These are phyloP conservation scores for Coelopa pilipes DNA, from an alignment of 2,888 invertebrate genomes.

Conservation along the genomic window DNA sequence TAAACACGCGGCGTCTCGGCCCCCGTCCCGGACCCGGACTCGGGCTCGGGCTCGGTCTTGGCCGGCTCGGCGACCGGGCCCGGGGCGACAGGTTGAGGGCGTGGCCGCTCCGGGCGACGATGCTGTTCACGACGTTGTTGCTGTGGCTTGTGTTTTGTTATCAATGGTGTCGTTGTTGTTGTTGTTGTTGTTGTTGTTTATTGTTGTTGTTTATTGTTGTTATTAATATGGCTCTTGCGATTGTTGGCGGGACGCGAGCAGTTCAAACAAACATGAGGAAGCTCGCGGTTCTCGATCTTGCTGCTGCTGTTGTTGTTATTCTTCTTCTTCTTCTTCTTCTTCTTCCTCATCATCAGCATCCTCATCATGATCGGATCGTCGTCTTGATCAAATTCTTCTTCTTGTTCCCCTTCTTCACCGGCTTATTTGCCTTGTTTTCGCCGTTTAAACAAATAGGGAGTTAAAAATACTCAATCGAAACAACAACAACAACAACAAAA, in stretches of 20 bases:
- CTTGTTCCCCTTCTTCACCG: neutral
- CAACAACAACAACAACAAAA: neutral
- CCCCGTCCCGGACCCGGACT: no score
- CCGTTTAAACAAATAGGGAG: neutral
- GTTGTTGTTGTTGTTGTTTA: conserved; percentile 1
- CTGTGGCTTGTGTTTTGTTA: no score
- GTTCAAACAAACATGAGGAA: no score
- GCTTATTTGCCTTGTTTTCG: neutral
- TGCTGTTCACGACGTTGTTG: no score
- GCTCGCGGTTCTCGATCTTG: neutral
- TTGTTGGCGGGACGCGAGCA: neutral
- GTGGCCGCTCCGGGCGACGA: no score
- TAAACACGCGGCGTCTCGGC: no score
- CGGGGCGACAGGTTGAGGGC: no score
- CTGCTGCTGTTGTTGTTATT: neutral
- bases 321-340: neutral
- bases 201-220: conserved; percentile 1
- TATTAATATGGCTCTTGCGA: neutral
- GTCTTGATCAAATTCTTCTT: no score
- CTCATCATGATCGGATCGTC: no score
- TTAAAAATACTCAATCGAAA: neutral
- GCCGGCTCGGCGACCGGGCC: no score
- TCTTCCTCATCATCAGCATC: no score
- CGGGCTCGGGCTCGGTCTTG: no score
- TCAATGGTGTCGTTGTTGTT: conserved; percentile 1